Evolutionary conservation across 2,797 vertebrate genomes (phyloP).

Genomic region (Chlorospingus semifuscus): DNA sequence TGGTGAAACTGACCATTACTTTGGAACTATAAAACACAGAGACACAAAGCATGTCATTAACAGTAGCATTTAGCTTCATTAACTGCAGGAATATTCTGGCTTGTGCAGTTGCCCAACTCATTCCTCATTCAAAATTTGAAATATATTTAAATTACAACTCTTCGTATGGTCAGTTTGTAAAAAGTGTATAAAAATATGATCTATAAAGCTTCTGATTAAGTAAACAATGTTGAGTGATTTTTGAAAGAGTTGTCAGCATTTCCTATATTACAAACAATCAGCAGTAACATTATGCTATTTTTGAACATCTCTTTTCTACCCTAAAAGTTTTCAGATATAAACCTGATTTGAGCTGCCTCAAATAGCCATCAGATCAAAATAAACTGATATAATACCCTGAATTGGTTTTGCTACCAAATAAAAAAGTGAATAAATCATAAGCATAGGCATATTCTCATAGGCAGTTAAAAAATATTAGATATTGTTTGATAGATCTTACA

Average conservation of each 20-base stretch:
- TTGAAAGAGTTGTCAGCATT: not conserved
- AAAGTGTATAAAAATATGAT: not conserved
- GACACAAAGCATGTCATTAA: not conserved
- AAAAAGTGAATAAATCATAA: not conserved
- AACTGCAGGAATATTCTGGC: not conserved
- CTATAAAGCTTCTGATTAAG: not conserved
- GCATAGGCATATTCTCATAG: not conserved
- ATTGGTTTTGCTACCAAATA: not conserved
- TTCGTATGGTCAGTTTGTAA: not conserved
- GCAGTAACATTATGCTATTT: not conserved
- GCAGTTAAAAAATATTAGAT: not conserved
- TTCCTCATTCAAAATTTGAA: not conserved
- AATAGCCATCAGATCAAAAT: not conserved
- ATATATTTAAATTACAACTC: not conserved
- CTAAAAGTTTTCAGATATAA: not conserved
- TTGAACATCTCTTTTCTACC: not conserved
- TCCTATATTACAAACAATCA: not conserved
- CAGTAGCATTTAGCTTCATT: not conserved
- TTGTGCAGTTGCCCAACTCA: not conserved
- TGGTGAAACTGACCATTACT: not conserved
- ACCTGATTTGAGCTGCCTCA: not conserved
- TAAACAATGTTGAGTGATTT: not conserved
- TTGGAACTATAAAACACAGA: not conserved
- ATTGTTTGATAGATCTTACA: not conserved
- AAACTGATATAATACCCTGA: not conserved